Conservation (phyloP, 2,113 vertebrate species). For the Entelurus aequoreus region DNA sequence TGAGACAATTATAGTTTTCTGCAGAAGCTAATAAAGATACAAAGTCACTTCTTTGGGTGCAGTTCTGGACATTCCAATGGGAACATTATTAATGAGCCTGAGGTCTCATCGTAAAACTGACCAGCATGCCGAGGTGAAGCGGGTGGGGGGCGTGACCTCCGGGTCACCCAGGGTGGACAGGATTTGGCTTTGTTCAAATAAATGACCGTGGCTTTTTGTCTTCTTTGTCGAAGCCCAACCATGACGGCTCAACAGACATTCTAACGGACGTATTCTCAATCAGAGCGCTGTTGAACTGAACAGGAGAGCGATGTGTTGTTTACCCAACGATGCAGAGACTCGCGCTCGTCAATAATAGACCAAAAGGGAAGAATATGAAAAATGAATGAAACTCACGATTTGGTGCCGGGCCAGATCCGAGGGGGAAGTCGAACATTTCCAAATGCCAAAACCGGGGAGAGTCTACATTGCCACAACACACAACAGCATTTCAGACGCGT, state of each 20-base stretch:
- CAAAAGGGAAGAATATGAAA: conserved; percentile 9
- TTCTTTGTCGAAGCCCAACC: conserved; percentile 12
- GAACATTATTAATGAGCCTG: conserved; percentile 35
- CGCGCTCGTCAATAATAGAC: conserved; percentile 47
- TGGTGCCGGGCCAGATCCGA: background rate
- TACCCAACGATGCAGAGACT: background rate
- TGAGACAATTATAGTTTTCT: conserved; percentile 25
- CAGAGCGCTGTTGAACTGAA: conserved; percentile 10
- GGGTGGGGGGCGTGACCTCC: conserved; percentile 30
- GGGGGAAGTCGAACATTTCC: too few relatives aligned
- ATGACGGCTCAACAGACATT: conserved; percentile 11
- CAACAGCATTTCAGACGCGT: too few relatives aligned
- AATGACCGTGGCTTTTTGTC: conserved; percentile 32
- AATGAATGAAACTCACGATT: conserved; percentile 13
- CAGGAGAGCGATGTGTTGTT: background rate
- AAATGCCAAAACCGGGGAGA: too few relatives aligned
- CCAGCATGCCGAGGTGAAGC: conserved; percentile 32
- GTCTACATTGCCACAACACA: too few relatives aligned
- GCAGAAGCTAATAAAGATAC: conserved; percentile 32
- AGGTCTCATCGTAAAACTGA: conserved; percentile 43
- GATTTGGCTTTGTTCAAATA: conserved; percentile 37
- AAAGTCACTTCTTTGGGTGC: conserved; percentile 35
- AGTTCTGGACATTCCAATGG: conserved; percentile 20
- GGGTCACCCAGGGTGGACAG: conserved; percentile 31
- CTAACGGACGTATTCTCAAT: conserved; percentile 22